These are phyloP conservation scores for Fistularia commersonii DNA, from an alignment of 2,797 vertebrate genomes.

Conservation along the genomic window DNA sequence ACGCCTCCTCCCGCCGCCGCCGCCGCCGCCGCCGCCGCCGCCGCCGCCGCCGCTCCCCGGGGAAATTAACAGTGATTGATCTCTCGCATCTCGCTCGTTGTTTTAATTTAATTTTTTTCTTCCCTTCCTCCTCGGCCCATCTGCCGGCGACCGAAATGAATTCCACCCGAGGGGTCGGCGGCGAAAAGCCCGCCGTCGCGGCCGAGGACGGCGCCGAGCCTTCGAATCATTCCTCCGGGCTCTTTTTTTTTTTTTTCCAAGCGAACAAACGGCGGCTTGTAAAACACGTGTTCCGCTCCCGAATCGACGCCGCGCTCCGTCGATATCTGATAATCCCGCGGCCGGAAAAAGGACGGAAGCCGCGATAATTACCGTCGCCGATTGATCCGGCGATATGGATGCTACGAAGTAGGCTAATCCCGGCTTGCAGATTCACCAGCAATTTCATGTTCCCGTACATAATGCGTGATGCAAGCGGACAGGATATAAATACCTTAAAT, in stretches of 20 bases:
- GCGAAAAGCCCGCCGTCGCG: no score
- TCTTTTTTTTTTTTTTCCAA: no score
- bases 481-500: constrained; percentile 52
- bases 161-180: no score
- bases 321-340: constrained; percentile 15
- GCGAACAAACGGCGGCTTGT: constrained; percentile 17
- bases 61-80: constrained; percentile 56
- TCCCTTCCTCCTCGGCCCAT: constrained; percentile 12
- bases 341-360: constrained; percentile 11
- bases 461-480: constrained; percentile 41
- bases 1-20: no score
- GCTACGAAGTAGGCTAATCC: constrained; percentile 56
- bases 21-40: no score
- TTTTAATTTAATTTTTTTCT: constrained; percentile 1
- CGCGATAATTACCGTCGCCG: constrained; percentile 21
- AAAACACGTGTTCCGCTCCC: constrained; percentile 30
- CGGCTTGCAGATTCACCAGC: constrained; percentile 37
- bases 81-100: constrained; percentile 22
- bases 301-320: constrained; percentile 18
- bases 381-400: constrained; percentile 40
- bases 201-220: no score
- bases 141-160: constrained; percentile 25
- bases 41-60: no score
- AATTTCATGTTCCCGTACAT: constrained; percentile 37
- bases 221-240: no score